Conservation (phyloP, 2,113 vertebrate genomes). For the Tragulus kanchil region DNA sequence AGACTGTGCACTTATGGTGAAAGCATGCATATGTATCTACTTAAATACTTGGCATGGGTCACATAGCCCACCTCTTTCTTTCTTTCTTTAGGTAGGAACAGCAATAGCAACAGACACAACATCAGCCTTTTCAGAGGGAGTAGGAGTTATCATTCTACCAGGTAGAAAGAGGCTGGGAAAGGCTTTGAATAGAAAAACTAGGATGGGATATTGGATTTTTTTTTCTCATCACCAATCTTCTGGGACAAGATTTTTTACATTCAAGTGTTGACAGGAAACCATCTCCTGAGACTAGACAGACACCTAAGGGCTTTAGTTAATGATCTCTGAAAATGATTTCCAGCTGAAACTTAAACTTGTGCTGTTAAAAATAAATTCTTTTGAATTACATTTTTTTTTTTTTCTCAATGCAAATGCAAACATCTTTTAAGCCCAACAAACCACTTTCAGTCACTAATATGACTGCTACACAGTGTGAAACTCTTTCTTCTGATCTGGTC, state of each 20-base stretch:
- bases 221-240: not conserved
- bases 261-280: not conserved
- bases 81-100: not conserved
- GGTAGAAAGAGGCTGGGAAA: not conserved
- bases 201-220: not conserved
- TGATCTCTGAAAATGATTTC: not conserved
- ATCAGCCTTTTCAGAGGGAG: not conserved
- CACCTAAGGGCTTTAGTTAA: not conserved
- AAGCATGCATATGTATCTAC: not conserved
- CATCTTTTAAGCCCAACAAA: not conserved
- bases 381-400: not conserved
- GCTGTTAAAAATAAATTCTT: not conserved
- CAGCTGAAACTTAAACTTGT: not conserved
- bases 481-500: not conserved
- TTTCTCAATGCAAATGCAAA: not conserved
- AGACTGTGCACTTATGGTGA: not conserved
- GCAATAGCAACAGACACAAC: not conserved
- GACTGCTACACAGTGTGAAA: not conserved
- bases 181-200: not conserved
- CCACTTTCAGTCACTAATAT: not conserved
- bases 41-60: not conserved
- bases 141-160: not conserved
- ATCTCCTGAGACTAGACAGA: not conserved
- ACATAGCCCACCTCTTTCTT: not conserved
- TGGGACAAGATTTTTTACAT: not conserved